phyloP scores from a whole-genome alignment of 2,113 vertebrate genomes.

The Corapipo altera region DNA sequence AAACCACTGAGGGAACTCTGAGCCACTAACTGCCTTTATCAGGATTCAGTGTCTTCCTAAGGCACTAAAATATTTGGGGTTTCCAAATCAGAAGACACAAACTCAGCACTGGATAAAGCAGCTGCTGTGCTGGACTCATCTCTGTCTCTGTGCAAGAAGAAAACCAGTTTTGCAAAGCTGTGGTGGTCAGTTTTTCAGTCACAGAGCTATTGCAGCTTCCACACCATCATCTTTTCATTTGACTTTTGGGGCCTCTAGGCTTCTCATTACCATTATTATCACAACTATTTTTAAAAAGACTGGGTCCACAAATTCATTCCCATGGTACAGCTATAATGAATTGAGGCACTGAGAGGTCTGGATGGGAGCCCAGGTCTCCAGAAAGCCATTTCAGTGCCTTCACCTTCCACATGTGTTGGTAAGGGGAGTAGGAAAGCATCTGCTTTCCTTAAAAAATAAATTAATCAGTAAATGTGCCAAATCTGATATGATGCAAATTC shows the following conservation, averaged over 20 bases:
- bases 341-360: neutral
- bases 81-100: neutral
- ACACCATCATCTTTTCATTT: neutral
- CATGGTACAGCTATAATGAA: neutral
- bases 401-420: neutral
- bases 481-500: neutral
- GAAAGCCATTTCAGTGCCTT: neutral
- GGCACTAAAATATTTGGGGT: neutral
- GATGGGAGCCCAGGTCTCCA: neutral
- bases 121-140: neutral
- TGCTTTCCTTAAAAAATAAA: neutral
- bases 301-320: neutral
- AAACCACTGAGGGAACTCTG: neutral
- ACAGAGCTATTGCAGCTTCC: neutral
- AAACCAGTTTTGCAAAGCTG: neutral
- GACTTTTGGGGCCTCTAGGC: neutral
- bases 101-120: neutral
- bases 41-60: neutral
- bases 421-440: neutral
- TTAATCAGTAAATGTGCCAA: neutral
- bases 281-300: neutral
- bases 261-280: neutral
- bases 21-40: neutral
- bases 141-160: neutral
- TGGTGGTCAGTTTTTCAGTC: neutral